These are phyloP conservation scores for Pentalonia nigronervosa DNA, from an alignment of 1,140 invertebrate genomes.

Conservation along the genomic window DNA sequence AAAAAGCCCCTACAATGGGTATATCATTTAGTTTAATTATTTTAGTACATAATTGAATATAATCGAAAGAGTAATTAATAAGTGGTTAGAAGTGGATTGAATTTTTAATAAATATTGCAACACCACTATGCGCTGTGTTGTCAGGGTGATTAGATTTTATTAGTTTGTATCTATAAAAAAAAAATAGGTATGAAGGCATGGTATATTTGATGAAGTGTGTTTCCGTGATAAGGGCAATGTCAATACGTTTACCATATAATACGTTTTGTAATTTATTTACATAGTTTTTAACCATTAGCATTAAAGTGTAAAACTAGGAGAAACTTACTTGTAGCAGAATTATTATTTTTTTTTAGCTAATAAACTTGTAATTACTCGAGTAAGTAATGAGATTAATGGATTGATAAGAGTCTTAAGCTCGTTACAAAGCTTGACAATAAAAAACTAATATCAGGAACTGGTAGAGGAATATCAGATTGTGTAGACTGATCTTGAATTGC, in stretches of 20 bases:
- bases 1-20: neutral
- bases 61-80: neutral
- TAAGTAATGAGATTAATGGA: too few species aligned
- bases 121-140: neutral
- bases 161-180: neutral
- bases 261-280: too few species aligned
- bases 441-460: too few species aligned
- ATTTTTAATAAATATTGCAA: neutral
- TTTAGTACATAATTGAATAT: neutral
- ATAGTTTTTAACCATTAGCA: too few species aligned
- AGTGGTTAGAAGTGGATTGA: neutral
- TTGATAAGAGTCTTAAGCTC: too few species aligned
- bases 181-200: neutral
- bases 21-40: neutral
- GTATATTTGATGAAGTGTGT: neutral
- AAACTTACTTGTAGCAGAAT: too few species aligned
- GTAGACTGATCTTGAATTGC: too few species aligned
- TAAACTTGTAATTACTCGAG: too few species aligned
- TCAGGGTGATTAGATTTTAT: neutral
- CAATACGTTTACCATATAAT: neutral
- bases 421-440: too few species aligned
- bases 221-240: neutral
- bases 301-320: too few species aligned
- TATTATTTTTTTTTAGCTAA: too few species aligned
- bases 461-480: too few species aligned